Base-by-base conservation (phyloP, 2,888 invertebrate genomes). In the Electrophaes corylata region DNA sequence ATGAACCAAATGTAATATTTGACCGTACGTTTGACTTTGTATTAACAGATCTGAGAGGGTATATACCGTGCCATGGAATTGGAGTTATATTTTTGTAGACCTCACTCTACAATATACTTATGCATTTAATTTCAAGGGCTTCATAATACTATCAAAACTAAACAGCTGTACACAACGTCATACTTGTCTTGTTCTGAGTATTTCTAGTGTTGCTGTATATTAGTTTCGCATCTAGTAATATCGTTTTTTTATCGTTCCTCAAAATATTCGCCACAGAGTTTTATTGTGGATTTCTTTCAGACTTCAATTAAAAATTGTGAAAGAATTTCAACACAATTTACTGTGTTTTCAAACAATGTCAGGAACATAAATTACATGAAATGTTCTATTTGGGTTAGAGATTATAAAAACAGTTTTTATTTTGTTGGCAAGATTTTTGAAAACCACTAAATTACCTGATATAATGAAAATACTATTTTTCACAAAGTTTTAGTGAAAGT, bases 201-300 rank as follows among this genome's bases (percentile, higher is more conserved):
- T n/a, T n/a, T n/a, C n/a, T n/a, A n/a, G n/a, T n/a, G n/a, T n/a
- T n/a, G n/a, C n/a, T n/a, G n/a, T n/a, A n/a, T n/a, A n/a, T n/a
- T n/a, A n/a, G n/a, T n/a, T n/a, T n/a, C n/a, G n/a, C n/a, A n/a
- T n/a, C n/a, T n/a, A n/a, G n/a, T n/a, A 31, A 31, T 35, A 12
- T 18, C 45, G 33, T 37, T 54, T 6, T 45, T 11, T 14, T 50
- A 41, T 41, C 56, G 48, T 50, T 40, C 31, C 53, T 44, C 23
- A 33, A 12, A 62, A 65, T 54, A 54, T 11, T 8, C 44, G 16
- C 35, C 26, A 23, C 51, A 60, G 64, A 57, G 59, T 60, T 66
- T 67, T 67, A 67, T 64, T 55, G 52, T 52, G 54, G 44, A 60
- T 66, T 58, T 67, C 71, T 73, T 64, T 70, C 72, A 71, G 61